Evolutionary conservation across 2,888 invertebrate genomes (phyloP).

Genomic region (Apamea epomidion): DNA sequence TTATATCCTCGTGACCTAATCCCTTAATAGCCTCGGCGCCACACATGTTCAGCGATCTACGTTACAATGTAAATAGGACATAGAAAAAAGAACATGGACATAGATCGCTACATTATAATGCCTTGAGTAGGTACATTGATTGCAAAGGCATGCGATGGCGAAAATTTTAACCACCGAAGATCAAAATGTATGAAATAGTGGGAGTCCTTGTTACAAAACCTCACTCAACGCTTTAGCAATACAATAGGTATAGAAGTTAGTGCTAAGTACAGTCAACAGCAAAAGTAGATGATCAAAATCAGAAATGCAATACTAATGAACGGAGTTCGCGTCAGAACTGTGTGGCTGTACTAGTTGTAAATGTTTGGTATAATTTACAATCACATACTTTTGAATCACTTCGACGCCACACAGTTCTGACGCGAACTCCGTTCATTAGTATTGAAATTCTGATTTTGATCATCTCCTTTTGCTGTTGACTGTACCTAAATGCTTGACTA

Average conservation of each 20-base stretch:
- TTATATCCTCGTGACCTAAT: conserved; percentile 47
- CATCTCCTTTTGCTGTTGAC: too few relatives aligned
- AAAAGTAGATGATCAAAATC: too few relatives aligned
- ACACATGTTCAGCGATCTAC: conserved; percentile 35
- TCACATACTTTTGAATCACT: too few relatives aligned
- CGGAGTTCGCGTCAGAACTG: too few relatives aligned
- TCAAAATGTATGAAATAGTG: neutral
- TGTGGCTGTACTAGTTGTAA: too few relatives aligned
- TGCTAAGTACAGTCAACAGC: too few relatives aligned
- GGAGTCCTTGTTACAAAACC: neutral
- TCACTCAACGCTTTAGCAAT: too few relatives aligned
- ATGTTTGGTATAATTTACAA: too few relatives aligned
- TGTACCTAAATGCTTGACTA: neutral
- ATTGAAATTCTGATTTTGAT: too few relatives aligned
- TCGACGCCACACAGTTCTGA: too few relatives aligned
- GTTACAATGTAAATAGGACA: conserved; percentile 21
- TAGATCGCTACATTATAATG: neutral
- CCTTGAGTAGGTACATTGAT: neutral
- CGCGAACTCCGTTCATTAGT: too few relatives aligned
- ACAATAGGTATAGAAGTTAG: neutral
- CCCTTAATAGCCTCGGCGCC: conserved; percentile 20
- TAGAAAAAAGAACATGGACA: neutral
- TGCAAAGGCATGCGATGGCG: neutral
- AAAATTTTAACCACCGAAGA: neutral
- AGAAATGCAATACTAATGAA: too few relatives aligned